phyloP scores from a whole-genome alignment of 2,797 vertebrate species.

The Gallinago stenura region DNA sequence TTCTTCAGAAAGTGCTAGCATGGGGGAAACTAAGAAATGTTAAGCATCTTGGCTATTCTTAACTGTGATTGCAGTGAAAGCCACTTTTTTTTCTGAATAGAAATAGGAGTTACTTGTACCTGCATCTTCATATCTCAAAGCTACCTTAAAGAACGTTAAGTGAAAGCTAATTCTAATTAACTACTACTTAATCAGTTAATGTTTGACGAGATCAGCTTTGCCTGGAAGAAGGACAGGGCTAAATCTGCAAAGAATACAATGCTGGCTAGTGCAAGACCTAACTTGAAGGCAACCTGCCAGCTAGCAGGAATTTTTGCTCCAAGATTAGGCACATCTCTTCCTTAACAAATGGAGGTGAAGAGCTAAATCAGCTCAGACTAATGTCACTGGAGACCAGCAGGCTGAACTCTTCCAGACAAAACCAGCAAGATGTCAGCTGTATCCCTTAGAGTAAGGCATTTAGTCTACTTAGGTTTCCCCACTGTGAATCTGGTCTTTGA shows the following conservation, averaged over 20 bases:
- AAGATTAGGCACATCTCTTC: neutral
- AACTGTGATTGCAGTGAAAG: neutral
- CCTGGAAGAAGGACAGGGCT: neutral
- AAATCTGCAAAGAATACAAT: neutral
- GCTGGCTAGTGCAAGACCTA: neutral
- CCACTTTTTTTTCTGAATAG: neutral
- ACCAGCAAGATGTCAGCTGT: neutral
- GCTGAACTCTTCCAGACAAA: neutral
- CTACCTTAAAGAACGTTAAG: neutral
- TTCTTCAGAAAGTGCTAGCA: neutral
- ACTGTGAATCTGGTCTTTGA: neutral
- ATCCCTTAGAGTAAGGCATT: neutral
- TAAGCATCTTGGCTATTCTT: neutral
- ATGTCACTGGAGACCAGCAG: neutral
- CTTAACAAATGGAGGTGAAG: neutral
- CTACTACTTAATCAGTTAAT: neutral
- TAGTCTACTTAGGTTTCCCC: neutral
- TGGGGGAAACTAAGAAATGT: neutral
- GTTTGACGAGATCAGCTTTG: neutral
- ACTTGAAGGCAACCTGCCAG: neutral
- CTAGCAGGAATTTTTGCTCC: neutral
- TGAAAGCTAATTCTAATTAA: neutral
- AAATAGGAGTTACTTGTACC: neutral
- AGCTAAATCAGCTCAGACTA: neutral
- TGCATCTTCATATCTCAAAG: neutral